Evolutionary conservation across 2,797 vertebrate species (phyloP).

Genomic region (Lophura swinhoii): DNA sequence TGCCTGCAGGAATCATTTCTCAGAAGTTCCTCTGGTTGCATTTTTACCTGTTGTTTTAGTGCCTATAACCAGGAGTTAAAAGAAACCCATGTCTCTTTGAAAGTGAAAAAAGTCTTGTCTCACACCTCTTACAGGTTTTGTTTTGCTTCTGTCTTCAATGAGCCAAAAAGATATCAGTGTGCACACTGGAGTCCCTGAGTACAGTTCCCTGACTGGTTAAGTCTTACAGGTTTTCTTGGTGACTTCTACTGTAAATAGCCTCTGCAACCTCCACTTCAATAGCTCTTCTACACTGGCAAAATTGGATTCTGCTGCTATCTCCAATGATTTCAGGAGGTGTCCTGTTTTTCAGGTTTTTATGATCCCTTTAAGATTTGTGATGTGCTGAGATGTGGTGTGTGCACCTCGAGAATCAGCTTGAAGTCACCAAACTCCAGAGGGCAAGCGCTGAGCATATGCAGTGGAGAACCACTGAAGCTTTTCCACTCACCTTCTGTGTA

Average conservation of each 20-base stretch:
- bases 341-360: background rate
- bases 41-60: constrained; percentile 47
- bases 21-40: constrained; percentile 7
- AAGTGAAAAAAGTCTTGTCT: constrained; percentile 10
- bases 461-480: background rate
- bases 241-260: background rate
- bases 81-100: background rate
- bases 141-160: background rate
- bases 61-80: constrained; percentile 12
- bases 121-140: background rate
- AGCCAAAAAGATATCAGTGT: background rate
- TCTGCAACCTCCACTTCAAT: background rate
- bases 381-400: rapidly evolving
- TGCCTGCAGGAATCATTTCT: constrained; percentile 12
- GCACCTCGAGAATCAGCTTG: background rate
- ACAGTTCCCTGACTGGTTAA: background rate
- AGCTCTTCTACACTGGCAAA: background rate
- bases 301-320: background rate
- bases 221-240: background rate
- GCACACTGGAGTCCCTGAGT: background rate
- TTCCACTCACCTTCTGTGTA: background rate
- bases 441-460: background rate
- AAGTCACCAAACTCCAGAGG: background rate
- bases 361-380: background rate
- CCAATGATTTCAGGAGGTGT: background rate